Evolutionary conservation across 2,113 vertebrate species (phyloP), one percentile per base, ranked within the genome.

Genomic region (Eclectus roratus): DNA sequence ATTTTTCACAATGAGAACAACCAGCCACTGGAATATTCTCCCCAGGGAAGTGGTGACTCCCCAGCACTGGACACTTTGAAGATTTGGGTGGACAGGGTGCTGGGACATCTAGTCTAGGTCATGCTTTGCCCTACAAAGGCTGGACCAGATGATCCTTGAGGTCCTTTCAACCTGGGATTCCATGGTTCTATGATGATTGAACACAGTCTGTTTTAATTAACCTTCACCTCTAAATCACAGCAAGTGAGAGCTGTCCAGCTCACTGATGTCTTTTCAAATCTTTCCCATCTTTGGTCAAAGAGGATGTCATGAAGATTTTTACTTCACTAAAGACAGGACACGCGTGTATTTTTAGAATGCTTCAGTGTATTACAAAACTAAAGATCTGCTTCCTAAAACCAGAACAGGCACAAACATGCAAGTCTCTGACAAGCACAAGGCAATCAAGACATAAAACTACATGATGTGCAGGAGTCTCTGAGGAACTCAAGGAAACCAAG

Each of bases 331-430:
- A 85, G 50, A 84, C 46, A 73, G 0, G 3, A 70, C 18, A 56
- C 0, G 1, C 28, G 25, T 66, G 25, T 28, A 20, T 50, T 58
- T 46, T 46, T 23, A 60, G 15, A 71, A 50, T 5, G 20, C 44
- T 85, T 63, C 58, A 19, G 17, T 85, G 55, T 79, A 85, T 69
- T 76, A 33, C 39, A 80, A 88, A 95, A 88, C 12, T 10, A 13
- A 82, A 56, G 71, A 53, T 80, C 52, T 95, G 63, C 43, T 80
- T 96, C 92, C 89, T 83, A 92, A n/a, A 70, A 89, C 29, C n/a
- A 88, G 87, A 88, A 85, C 33, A 39, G 64, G 79, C 47, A 69
- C 2, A 2, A 93, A 33, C 79, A 77, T 23, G 65, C 49, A 56
- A 74, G 53, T 88, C 74, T 91, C 31, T 14, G 68, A 82, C 74